These are phyloP conservation scores for Vimba vimba DNA, from an alignment of 2,113 vertebrate genomes.

Conservation along the genomic window DNA sequence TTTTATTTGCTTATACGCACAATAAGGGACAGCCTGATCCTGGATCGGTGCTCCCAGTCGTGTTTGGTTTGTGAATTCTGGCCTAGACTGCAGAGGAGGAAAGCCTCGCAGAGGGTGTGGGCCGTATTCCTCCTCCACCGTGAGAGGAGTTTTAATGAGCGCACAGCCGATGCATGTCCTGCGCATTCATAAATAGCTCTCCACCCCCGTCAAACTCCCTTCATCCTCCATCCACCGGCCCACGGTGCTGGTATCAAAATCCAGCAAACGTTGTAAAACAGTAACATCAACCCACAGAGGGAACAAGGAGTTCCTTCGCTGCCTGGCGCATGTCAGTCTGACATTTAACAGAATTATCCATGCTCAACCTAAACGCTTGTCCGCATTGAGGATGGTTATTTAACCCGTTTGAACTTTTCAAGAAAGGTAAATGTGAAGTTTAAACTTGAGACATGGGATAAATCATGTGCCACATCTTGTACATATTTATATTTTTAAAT, in stretches of 20 bases:
- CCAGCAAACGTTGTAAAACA: constrained; percentile 21
- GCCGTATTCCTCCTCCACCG: constrained; percentile 46
- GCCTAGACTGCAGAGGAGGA: constrained; percentile 28
- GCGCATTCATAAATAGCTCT: constrained; percentile 48
- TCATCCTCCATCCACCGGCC: constrained; percentile 23
- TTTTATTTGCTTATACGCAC: not conserved
- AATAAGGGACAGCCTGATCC: constrained; percentile 18
- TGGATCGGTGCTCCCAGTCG: not conserved
- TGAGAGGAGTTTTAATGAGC: constrained; percentile 59
- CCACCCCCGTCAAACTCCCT: constrained; percentile 26
- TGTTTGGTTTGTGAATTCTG: constrained; percentile 22
- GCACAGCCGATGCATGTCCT: constrained; percentile 44
- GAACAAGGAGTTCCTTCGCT: constrained; percentile 12
- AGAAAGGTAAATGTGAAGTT: not conserved
- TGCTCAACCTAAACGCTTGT: not conserved
- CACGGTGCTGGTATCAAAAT: constrained; percentile 16
- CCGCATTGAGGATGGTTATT: not conserved
- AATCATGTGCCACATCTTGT: not conserved
- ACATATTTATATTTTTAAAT: not conserved
- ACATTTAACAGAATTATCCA: not conserved
- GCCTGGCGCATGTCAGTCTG: not conserved
- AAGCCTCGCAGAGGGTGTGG: constrained; percentile 40
- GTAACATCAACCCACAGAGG: constrained; percentile 11
- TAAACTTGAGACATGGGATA: not conserved
- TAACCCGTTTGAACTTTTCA: not conserved